phyloP scores from a whole-genome alignment of 2,113 vertebrate genomes.

The Corythornis madagascariensis region DNA sequence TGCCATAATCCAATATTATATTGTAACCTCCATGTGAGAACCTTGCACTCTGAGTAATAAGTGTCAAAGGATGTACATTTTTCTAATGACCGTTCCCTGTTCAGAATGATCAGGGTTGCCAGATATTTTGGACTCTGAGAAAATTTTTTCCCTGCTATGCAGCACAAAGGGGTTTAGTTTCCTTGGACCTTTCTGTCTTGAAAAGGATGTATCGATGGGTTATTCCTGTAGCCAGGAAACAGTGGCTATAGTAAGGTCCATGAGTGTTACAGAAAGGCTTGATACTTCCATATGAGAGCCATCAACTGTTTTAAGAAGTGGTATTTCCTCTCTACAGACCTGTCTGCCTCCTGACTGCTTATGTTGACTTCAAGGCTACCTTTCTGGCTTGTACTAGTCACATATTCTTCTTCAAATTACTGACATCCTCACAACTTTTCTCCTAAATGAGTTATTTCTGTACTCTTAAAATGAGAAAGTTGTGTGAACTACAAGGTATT shows the following conservation, averaged over 20 bases:
- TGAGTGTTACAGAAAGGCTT: neutral
- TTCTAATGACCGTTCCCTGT: constrained; percentile 6
- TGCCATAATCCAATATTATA: constrained; percentile 17
- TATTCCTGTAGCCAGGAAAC: neutral
- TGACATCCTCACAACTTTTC: neutral
- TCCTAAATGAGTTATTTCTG: neutral
- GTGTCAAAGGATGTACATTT: constrained; percentile 40
- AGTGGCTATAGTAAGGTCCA: neutral
- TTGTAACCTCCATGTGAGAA: constrained; percentile 14
- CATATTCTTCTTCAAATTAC: neutral
- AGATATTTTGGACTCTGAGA: neutral
- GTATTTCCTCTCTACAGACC: neutral
- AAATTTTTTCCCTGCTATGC: neutral
- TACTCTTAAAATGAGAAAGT: neutral
- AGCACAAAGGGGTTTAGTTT: neutral
- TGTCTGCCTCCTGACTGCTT: neutral
- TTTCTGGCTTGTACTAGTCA: neutral
- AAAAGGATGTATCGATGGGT: neutral
- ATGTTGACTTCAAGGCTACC: neutral
- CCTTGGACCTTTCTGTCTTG: neutral
- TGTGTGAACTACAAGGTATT: fast-evolving
- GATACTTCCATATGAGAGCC: neutral
- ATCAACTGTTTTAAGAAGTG: neutral
- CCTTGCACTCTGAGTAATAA: constrained; percentile 33
- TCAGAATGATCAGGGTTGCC: constrained; percentile 5